These are phyloP conservation scores for Euura saliciscinereae DNA, from an alignment of 1,140 invertebrate species.

Conservation along the genomic window DNA sequence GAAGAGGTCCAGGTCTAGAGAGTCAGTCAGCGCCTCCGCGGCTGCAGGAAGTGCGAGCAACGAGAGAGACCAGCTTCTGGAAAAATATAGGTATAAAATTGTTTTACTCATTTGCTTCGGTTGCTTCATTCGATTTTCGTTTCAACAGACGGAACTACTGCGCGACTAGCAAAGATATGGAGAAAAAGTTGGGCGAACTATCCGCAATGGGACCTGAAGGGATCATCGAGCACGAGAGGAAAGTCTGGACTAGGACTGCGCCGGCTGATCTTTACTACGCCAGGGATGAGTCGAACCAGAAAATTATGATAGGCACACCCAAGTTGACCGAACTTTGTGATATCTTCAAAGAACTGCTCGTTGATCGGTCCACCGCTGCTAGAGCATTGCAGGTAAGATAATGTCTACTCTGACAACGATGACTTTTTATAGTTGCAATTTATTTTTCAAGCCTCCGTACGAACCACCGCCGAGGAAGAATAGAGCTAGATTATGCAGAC, in stretches of 20 bases:
- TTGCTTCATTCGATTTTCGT: constrained; percentile 16
- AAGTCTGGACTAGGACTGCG: constrained; percentile 83
- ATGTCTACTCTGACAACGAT: no score
- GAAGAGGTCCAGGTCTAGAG: constrained; percentile 48
- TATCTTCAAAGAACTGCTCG: constrained; percentile 73
- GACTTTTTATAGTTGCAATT: background rate
- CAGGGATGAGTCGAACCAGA: constrained; percentile 64
- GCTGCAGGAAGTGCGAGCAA: constrained; percentile 38
- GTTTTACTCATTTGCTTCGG: background rate
- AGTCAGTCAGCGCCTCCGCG: constrained; percentile 32
- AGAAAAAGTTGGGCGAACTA: constrained; percentile 71
- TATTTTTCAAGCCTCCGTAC: constrained; percentile 62
- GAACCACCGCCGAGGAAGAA: constrained; percentile 72
- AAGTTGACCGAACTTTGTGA: constrained; percentile 73
- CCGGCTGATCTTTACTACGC: constrained; percentile 88
- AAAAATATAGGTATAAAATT: constrained; percentile 61
- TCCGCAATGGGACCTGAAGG: constrained; percentile 67
- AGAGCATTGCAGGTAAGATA: constrained; percentile 59
- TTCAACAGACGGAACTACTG: constrained; percentile 69
- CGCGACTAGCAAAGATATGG: constrained; percentile 73
- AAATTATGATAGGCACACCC: constrained; percentile 67
- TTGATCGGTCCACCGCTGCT: constrained; percentile 70
- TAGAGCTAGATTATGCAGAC: constrained; percentile 70
- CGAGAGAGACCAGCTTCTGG: constrained; percentile 64
- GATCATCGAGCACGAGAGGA: constrained; percentile 65